phyloP scores from a whole-genome alignment of 2,888 invertebrate species.

The Eupithecia dodoneata region DNA sequence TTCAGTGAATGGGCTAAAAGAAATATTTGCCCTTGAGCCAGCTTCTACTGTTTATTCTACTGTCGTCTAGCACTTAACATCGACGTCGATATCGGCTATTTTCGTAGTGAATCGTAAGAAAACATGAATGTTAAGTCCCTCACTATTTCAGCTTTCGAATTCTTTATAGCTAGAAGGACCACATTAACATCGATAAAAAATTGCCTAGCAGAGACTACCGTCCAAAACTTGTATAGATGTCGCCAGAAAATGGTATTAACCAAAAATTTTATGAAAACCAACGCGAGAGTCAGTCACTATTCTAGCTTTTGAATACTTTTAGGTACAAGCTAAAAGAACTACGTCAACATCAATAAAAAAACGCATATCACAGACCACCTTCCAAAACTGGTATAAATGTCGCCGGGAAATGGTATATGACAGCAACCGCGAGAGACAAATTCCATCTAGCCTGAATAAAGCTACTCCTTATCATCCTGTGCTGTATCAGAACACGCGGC shows the following conservation, averaged over 20 bases:
- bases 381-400: not conserved
- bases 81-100: conserved; percentile 78
- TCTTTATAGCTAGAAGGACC: not conserved
- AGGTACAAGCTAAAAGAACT: not conserved
- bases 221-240: not conserved
- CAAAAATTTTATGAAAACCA: not conserved
- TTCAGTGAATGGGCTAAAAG: conserved; percentile 52
- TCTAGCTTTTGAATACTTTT: conserved; percentile 3
- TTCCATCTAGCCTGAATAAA: no score
- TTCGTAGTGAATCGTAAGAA: conserved; percentile 68
- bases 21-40: conserved; percentile 73
- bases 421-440: not conserved
- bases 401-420: not conserved
- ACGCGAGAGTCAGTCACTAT: not conserved
- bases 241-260: not conserved
- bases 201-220: not conserved
- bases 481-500: no score
- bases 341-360: not conserved
- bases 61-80: conserved; percentile 82
- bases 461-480: no score
- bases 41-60: conserved; percentile 75
- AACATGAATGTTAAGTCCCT: conserved; percentile 52
- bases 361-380: not conserved
- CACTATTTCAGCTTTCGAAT: conserved; percentile 10
- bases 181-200: not conserved